Evolutionary conservation across 2,797 vertebrate genomes (phyloP).

Genomic region (Sorex maritimensis): DNA sequence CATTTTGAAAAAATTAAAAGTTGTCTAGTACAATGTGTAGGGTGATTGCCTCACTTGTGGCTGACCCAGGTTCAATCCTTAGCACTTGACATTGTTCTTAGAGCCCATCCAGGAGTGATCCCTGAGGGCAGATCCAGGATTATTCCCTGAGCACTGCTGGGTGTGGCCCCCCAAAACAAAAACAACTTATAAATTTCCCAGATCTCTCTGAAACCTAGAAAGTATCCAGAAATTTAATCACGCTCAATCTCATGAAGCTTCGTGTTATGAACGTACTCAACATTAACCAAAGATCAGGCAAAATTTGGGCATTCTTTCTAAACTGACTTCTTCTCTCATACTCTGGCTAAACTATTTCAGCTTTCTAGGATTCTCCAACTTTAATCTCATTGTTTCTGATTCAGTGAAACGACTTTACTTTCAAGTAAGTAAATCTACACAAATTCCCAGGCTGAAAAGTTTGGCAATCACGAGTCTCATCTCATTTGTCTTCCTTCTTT

Average conservation of each 20-base stretch:
- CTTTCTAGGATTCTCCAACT: not conserved
- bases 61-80: too few species aligned
- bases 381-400: not conserved
- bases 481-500: not conserved
- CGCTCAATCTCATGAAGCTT: not conserved
- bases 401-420: not conserved
- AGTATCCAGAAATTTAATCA: not conserved
- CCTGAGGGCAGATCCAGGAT: too few species aligned
- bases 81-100: too few species aligned
- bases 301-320: not conserved
- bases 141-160: too few species aligned
- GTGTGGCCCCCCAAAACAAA: too few species aligned
- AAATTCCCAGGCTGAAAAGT: not conserved
- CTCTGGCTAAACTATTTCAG: not conserved
- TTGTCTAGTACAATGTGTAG: not conserved
- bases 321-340: too few species aligned
- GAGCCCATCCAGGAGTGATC: too few species aligned
- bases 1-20: not conserved
- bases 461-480: not conserved
- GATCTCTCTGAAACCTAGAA: not conserved
- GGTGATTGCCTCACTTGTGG: too few species aligned
- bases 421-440: not conserved
- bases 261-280: too few species aligned
- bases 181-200: not conserved
- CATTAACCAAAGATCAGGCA: not conserved